Base-by-base conservation (phyloP, 35 echinoderm and acorn worm species). In the Acanthaster planci region DNA sequence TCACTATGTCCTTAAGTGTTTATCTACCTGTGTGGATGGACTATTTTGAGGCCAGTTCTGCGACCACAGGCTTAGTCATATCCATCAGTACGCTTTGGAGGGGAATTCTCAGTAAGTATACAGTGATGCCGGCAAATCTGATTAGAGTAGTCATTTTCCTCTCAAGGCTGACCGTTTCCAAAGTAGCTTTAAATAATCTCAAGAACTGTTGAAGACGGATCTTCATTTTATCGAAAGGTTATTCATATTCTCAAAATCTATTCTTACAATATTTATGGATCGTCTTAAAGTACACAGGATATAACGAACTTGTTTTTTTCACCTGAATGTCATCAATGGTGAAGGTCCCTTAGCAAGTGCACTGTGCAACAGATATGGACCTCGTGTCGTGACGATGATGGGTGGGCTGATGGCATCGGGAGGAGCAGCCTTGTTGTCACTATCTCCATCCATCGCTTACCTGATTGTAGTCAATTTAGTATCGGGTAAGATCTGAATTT, bases 281-380 rank as follows among this genome's bases (percentile, higher is more conserved):
- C n/a, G n/a, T n/a, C n/a, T n/a, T n/a, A n/a, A n/a, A n/a, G n/a
- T n/a, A n/a, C n/a, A n/a, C n/a, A n/a, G n/a, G n/a, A n/a, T n/a
- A n/a, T n/a, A n/a, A n/a, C n/a, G n/a, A n/a, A n/a, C n/a, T n/a
- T n/a, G n/a, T n/a, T n/a, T n/a, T n/a, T n/a, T n/a, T n/a, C n/a
- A n/a, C n/a, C n/a, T n/a, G n/a, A n/a, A n/a, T n/a, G n/a, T n/a
- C n/a, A n/a, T n/a, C n/a, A n/a, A n/a, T n/a, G n/a, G n/a, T 32
- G 8, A 40, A 83, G 81, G 81, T 58, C 81, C 81, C 7, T 29
- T 39, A 40, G n/a, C 81, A 7, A 53, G 53, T 54, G 81, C 51
- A 38, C 53, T 83, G 0, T 40, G 52, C 22, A 37, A 4, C 27
- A 57, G 35, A 58, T 53, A 58, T n/a, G 81, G 81, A 36, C 1